Evolutionary conservation across 2,888 invertebrate genomes (phyloP).

Genomic region (Adela reaumurella): DNA sequence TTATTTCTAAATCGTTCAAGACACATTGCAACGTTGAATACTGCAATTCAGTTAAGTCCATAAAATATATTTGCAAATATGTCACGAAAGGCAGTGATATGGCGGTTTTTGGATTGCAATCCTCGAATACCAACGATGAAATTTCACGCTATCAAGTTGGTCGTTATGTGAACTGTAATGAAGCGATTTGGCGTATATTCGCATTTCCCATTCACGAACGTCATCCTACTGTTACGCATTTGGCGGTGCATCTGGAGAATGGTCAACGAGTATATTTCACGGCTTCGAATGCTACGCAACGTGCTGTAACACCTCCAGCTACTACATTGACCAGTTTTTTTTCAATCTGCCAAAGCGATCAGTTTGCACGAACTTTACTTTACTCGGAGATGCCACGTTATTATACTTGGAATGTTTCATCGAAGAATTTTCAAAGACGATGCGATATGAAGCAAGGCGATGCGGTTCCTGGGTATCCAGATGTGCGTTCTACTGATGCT

Average conservation of each 20-base stretch:
- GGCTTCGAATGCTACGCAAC: slow-evolving; percentile 16
- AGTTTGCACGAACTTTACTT: slow-evolving; percentile 22
- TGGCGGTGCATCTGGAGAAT: slow-evolving; percentile 16
- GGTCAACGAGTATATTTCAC: slow-evolving; percentile 22
- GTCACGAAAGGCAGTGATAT: slow-evolving; percentile 13
- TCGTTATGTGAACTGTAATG: slow-evolving; percentile 18
- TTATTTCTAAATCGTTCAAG: not conserved
- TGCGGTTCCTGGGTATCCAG: slow-evolving; percentile 12
- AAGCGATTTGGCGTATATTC: slow-evolving; percentile 19
- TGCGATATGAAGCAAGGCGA: slow-evolving; percentile 15
- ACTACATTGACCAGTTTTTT: slow-evolving; percentile 23
- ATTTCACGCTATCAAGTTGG: slow-evolving; percentile 17
- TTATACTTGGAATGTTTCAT: slow-evolving; percentile 14
- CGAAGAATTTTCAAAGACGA: slow-evolving; percentile 14
- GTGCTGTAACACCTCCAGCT: slow-evolving; percentile 11
- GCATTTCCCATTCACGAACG: slow-evolving; percentile 14
- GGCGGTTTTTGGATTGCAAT: slow-evolving; percentile 11
- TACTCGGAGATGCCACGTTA: slow-evolving; percentile 20
- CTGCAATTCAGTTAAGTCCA: slow-evolving; percentile 4
- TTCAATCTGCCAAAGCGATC: slow-evolving; percentile 19
- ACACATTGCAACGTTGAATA: not conserved
- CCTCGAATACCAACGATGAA: slow-evolving; percentile 13
- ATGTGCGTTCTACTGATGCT: slow-evolving; percentile 13
- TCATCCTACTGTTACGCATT: slow-evolving; percentile 15
- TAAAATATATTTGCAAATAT: slow-evolving; percentile 14